These are phyloP conservation scores for Antennarius striatus DNA, from an alignment of 2,113 vertebrate species.

Conservation along the genomic window DNA sequence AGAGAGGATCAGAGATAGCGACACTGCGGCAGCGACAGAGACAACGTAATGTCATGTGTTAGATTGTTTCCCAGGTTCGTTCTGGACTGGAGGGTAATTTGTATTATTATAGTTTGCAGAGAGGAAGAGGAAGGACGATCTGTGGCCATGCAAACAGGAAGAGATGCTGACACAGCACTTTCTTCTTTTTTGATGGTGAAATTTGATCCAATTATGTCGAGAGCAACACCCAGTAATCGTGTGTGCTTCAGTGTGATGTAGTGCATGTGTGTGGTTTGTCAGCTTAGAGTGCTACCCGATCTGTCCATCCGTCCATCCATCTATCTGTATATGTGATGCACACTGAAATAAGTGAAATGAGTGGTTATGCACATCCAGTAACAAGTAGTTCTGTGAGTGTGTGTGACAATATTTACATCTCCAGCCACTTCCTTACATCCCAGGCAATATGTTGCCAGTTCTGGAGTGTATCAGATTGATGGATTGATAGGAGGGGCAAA, in stretches of 20 bases:
- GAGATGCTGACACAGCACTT: too few species aligned
- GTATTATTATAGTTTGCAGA: slow-evolving; percentile 90
- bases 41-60: slow-evolving; percentile 70
- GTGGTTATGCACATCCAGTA: slow-evolving; percentile 19
- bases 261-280: too few species aligned
- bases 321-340: not conserved
- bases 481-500: slow-evolving; percentile 83
- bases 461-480: slow-evolving; percentile 93
- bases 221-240: too few species aligned
- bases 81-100: slow-evolving; percentile 84
- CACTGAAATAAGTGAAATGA: slow-evolving; percentile 1
- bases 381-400: slow-evolving; percentile 19
- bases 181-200: too few species aligned
- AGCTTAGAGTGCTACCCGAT: too few species aligned
- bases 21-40: not conserved
- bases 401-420: slow-evolving; percentile 86
- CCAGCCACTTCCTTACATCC: slow-evolving; percentile 82
- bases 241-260: too few species aligned
- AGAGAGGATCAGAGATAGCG: slow-evolving; percentile 44
- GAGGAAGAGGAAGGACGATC: slow-evolving; percentile 63
- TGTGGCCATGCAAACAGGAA: too few species aligned
- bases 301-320: not conserved
- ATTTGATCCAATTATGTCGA: too few species aligned
- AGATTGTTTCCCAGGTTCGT: slow-evolving; percentile 84
- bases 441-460: slow-evolving; percentile 94